Base-by-base conservation (phyloP, 2,888 invertebrate species). In the Cantharis rustica region DNA sequence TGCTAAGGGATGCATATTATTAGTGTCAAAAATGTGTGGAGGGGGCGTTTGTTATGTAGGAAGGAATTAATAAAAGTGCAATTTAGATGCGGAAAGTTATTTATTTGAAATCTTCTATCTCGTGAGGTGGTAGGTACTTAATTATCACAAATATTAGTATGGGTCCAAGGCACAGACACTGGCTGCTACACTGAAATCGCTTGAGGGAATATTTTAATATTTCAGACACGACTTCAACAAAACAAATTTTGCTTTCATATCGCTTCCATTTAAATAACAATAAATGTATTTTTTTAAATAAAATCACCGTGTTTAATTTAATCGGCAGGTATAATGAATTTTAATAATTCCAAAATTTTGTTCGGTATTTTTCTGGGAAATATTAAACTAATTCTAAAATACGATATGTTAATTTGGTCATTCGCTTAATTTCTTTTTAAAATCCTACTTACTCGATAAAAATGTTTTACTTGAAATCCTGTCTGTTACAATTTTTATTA, bases 111-210 rank as follows among this genome's bases (percentile, higher is more conserved):
- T 85, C 86, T 47, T 47, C 47, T 87, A 87, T 86, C 76, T 76
- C 84, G 85, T 86, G 86, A 86, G 85, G 85, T 86, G 85, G 85
- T 87, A 87, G 87, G 86, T 87, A 87, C 86, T 86, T 84, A 85
- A 83, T 86, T 87, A 87, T 87, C 87, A 87, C 87, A 87, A 87
- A 87, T 85, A 87, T 87, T 86, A 86, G 84, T 86, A 47, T 84
- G 85, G 86, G 85, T 86, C 86, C 85, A 87, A 87, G 87, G 87
- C 87, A 87, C 87, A 87, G 85, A 87, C 87, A 87, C 86, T 86
- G 86, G 86, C 86, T 83, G 84, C 86, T 86, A 86, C 86, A 85
- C 84, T 85, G 85, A 86, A 81, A 81, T 79, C 79, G 78, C 78
- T 71, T 78, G 75, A 75, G 75, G 78, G 78, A 73, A 75, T 72